Evolutionary conservation across 2,113 vertebrate genomes (phyloP).

Genomic region (Tragelaphus scriptus): DNA sequence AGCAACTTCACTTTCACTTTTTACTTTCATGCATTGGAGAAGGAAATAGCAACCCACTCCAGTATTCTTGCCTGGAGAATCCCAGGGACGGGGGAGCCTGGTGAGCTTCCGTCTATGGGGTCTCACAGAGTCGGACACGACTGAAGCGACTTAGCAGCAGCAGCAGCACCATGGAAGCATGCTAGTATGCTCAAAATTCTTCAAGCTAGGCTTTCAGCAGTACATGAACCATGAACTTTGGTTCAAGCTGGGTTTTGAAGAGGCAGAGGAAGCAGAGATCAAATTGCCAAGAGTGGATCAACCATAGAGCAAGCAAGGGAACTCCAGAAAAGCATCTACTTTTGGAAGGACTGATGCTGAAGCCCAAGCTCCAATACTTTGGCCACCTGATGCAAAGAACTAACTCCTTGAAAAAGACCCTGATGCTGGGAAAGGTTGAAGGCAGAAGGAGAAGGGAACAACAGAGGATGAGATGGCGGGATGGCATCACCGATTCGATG

Average conservation of each 20-base stretch:
- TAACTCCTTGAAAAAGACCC: neutral
- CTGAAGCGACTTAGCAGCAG: neutral
- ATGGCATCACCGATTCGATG: accelerated
- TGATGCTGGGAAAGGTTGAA: neutral
- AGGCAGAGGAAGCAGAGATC: neutral
- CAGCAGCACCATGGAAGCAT: neutral
- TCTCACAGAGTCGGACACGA: accelerated
- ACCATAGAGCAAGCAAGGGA: neutral
- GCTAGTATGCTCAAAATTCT: neutral
- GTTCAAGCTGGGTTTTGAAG: neutral
- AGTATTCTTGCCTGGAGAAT: too few species aligned
- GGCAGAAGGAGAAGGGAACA: neutral
- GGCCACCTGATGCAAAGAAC: neutral
- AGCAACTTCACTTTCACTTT: too few species aligned
- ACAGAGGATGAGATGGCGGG: neutral
- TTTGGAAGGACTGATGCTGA: neutral
- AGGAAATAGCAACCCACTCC: too few species aligned
- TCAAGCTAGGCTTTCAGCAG: neutral
- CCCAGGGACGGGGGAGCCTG: neutral
- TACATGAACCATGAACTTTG: neutral
- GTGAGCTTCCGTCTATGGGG: neutral
- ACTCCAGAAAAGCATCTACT: neutral
- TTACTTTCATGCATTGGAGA: too few species aligned
- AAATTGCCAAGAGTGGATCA: neutral
- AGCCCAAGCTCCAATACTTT: neutral